Evolutionary conservation across 1,140 invertebrate species (phyloP), one percentile per base, ranked within the genome.

Genomic region (Phthorimaea operculella): DNA sequence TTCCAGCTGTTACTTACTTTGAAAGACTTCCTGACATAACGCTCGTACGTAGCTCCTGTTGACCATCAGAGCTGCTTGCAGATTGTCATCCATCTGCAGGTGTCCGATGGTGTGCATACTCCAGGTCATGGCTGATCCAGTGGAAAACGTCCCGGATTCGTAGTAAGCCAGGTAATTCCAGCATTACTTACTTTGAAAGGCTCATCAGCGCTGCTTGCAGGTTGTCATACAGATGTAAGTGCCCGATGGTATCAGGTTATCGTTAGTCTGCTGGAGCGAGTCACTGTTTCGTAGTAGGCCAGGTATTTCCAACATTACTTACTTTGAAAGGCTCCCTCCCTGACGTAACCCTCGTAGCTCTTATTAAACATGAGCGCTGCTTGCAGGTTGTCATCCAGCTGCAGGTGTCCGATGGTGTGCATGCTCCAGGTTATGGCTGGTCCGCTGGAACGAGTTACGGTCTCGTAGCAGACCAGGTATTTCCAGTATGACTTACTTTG

Each of bases 351-450:
- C 21, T 28, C 21, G n/a, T 88, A 88, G 59, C 86, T 87, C 39
- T 74, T 84, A 44, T 82, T 78, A 57, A 89, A 88, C 54, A 87
- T 72, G 6, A 66, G 54, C 0, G 75, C 67, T 3, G 87, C 88
- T 15, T 75, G 64, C 0, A 58, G 48, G 0, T 66, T 51, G 51
- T 88, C 76, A 1, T 60, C 66, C 4, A 86, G 45, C 3, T 70
- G 64, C 6, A 89, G 52, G 59, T 87, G 85, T 10, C 87, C 87
- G 0, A 87, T 78, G 0, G 87, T 69, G 59, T 89, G 87, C 87
- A 88, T 88, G 47, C 87, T 85, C 87, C 87, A 89, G 0, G 87
- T 88, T 87, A 89, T 89, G 0, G 88, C 87, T 4, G 88, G 88
- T 0, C 88, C 88, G 4, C 60, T 79, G 36, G 65, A 62, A 0